Conservation (phyloP, 2,113 vertebrate genomes). For the Neoarius graeffei region DNA sequence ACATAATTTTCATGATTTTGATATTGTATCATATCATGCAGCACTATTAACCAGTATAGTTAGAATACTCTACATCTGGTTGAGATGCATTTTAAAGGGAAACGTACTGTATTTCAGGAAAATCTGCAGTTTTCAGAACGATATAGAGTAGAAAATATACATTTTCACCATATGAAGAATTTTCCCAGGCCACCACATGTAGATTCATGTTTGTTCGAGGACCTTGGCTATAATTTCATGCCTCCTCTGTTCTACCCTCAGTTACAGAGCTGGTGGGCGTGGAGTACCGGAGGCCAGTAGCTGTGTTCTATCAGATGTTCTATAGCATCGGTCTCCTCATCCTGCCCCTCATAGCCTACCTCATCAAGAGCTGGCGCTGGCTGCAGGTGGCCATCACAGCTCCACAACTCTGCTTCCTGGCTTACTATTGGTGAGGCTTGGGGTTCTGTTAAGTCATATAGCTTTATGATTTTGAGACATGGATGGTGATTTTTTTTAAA, state of each 20-base stretch:
- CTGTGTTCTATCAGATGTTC: conserved; percentile 89
- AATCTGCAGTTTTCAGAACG: neutral
- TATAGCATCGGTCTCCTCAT: conserved; percentile 90
- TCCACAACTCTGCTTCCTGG: conserved; percentile 89
- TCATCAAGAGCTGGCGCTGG: conserved; percentile 87
- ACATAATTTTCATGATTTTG: no score
- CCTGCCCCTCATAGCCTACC: conserved; percentile 90
- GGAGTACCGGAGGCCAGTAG: conserved; percentile 84
- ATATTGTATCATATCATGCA: no score
- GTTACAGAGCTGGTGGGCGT: conserved; percentile 95
- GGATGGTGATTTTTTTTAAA: neutral
- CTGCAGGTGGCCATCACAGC: conserved; percentile 85
- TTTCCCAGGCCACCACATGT: neutral
- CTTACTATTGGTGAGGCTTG: conserved; percentile 87
- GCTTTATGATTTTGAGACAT: neutral
- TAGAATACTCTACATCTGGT: no score
- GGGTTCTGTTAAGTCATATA: neutral
- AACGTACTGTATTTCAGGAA: neutral
- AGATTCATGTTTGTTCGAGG: neutral
- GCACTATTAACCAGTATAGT: no score
- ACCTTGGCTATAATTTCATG: neutral
- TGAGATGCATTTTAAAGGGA: no score
- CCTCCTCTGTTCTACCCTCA: conserved; percentile 55
- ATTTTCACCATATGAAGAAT: neutral
- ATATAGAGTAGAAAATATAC: neutral